A percentile compares a stretch with the other conserved stretches of the same genome.
These are phyloP conservation scores for Ibidorhyncha struthersii DNA, from an alignment of 2,113 vertebrate genomes.

Conservation along the genomic window DNA sequence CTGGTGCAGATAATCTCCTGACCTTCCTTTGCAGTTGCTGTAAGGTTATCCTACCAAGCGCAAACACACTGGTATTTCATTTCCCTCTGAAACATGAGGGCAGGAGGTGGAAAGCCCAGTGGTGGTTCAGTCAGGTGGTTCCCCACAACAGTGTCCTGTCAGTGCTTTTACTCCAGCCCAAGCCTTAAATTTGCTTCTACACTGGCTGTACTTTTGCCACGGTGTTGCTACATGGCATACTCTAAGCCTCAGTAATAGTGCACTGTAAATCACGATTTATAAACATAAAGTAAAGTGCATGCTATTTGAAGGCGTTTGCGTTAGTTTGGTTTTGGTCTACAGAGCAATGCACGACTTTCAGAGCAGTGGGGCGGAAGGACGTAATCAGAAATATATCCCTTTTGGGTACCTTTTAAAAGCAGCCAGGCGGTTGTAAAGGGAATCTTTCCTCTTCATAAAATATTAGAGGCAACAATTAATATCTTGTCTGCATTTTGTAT, in stretches of 20 bases:
- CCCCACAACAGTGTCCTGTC: not conserved
- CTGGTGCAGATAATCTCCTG: not conserved
- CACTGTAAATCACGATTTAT: not conserved
- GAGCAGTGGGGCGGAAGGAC: not conserved
- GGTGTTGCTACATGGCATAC: not conserved
- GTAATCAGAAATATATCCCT: not conserved
- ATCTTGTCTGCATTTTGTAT: not conserved
- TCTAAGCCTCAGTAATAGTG: not conserved
- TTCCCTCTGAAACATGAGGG: not conserved
- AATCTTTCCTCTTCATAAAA: constrained; percentile 37
- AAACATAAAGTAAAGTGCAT: not conserved
- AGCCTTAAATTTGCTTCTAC: not conserved
- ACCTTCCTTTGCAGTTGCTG: not conserved
- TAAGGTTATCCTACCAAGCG: not conserved
- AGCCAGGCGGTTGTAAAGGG: not conserved
- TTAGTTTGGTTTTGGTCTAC: not conserved
- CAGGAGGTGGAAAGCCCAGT: not conserved
- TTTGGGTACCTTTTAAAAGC: not conserved
- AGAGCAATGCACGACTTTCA: not conserved
- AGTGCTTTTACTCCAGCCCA: not conserved
- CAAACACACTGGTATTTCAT: not conserved
- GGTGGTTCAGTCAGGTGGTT: not conserved
- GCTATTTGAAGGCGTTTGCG: not conserved
- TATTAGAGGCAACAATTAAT: constrained; percentile 38
- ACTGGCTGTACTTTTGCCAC: not conserved